phyloP scores from a whole-genome alignment of 2,113 vertebrate genomes.

The Oxyura jamaicensis region DNA sequence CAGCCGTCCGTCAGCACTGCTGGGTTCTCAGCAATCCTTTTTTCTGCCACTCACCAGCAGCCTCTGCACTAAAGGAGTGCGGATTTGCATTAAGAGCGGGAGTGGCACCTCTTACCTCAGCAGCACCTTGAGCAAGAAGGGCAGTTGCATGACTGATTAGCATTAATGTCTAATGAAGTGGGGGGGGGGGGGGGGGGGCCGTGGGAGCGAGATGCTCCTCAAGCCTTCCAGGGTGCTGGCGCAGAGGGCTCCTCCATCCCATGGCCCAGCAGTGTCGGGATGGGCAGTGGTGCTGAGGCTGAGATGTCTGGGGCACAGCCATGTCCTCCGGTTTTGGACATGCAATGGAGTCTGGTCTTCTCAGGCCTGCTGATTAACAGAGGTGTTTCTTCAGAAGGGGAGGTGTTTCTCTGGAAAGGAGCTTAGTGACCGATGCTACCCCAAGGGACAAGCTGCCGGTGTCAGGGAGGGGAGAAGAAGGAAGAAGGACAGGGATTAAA shows the following conservation, averaged over 20 bases:
- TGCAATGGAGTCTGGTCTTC: neutral
- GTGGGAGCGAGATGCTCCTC: neutral
- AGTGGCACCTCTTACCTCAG: neutral
- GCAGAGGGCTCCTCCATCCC: neutral
- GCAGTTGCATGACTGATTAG: neutral
- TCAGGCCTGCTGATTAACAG: neutral
- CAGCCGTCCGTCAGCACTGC: neutral
- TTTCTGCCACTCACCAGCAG: neutral
- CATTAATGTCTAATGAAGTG: neutral
- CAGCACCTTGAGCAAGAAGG: neutral
- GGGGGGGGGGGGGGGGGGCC: neutral
- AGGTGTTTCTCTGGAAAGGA: neutral
- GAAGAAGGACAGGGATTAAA: neutral
- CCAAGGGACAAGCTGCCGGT: neutral
- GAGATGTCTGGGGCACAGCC: rapidly evolving
- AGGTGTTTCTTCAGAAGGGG: neutral
- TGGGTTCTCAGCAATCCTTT: neutral
- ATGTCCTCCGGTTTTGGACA: neutral
- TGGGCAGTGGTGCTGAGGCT: neutral
- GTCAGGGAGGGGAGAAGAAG: neutral
- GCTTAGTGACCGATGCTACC: neutral
- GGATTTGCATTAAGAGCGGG: neutral
- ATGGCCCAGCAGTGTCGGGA: rapidly evolving
- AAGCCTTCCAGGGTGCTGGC: rapidly evolving
- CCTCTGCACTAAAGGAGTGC: neutral